Evolutionary conservation across 2,797 vertebrate genomes (phyloP).

Genomic region (Smutsia gigantea): DNA sequence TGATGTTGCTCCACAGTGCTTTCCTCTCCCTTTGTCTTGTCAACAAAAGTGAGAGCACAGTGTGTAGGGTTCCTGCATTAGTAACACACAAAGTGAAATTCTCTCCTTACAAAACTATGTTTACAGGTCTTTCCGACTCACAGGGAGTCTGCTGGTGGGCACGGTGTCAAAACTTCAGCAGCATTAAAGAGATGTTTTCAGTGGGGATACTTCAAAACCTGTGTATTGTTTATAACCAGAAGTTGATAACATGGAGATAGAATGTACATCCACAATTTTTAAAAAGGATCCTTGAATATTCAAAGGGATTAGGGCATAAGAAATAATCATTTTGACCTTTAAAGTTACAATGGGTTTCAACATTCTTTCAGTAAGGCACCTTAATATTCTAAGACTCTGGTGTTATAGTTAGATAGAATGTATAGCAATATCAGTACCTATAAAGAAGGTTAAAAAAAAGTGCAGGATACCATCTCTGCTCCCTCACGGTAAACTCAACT

Average conservation of each 20-base stretch:
- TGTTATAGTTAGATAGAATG: neutral
- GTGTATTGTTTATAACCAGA: neutral
- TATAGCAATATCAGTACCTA: neutral
- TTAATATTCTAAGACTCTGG: neutral
- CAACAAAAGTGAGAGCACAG: neutral
- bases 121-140: neutral
- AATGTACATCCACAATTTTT: neutral
- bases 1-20: neutral
- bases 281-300: neutral
- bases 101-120: neutral
- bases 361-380: neutral
- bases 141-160: no score
- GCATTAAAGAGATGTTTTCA: neutral
- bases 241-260: neutral
- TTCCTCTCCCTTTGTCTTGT: neutral
- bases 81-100: neutral
- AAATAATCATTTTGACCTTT: conserved; percentile 13
- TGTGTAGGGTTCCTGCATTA: neutral
- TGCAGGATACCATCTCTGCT: neutral
- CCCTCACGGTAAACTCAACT: neutral
- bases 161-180: neutral
- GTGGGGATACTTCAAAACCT: neutral
- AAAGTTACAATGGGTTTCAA: neutral
- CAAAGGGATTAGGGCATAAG: neutral
- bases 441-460: neutral